Evolutionary conservation across 2,113 vertebrate species (phyloP), one percentile per base, ranked within the genome.

Genomic region (Mastomys natalensis): DNA sequence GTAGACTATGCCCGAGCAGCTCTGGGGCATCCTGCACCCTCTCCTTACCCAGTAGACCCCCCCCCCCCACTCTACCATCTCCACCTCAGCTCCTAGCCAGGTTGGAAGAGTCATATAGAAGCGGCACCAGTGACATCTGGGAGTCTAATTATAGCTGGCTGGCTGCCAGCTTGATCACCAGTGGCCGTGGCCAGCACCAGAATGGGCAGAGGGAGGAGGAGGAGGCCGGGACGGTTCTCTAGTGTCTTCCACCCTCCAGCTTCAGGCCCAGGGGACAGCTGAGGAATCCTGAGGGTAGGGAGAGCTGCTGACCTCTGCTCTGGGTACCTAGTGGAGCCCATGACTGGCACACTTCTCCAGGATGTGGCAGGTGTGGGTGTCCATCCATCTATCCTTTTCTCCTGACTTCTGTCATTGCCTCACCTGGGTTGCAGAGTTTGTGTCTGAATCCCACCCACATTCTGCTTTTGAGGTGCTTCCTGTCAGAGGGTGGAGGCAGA

Each of bases 101-200:
- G 90, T 70, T 55, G 81, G 84, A 89, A 95, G 96, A 91, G 95
- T 96, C 85, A 96, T 96, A 95, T 90, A 88, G 97, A 91, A 96
- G 93, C 53, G 26, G 96, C 89, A 76, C 77, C 68, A 91, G 95
- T 60, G 31, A 74, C 87, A 90, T 89, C 87, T 94, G 91, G 68
- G 87, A 93, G 78, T 93, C 94, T 95, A 96, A 96, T 95, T 94
- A 94, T 62, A 81, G 93, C 84, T 68, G 93, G 89, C 90, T 86
- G 95, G 97, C 94, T 92, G 96, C 96, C 92, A 82, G 9, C 94
- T 96, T 2, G 12, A 78, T 66, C 60, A 26, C 3, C 5, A 0
- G 29, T 66, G 40, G 29, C 62, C 2, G 37, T 68, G 43, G 17
- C 31, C 10, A 37, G 64, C 87, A 55, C 37, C 58, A 31, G 26